These are phyloP conservation scores for Panorpa germanica DNA, from an alignment of 2,888 invertebrate species.

Conservation along the genomic window DNA sequence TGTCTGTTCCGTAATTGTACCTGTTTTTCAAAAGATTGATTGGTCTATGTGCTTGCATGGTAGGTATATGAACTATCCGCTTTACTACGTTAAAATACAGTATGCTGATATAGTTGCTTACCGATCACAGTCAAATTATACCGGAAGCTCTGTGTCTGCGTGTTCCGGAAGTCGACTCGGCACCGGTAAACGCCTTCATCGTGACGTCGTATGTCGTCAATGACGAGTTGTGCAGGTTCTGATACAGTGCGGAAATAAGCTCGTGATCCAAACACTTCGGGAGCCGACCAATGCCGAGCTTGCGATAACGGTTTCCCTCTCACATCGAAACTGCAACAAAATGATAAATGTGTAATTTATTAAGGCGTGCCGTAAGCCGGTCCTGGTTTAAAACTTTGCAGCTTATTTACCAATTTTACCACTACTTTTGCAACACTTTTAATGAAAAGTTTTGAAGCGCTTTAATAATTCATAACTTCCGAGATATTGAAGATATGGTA, in stretches of 20 bases:
- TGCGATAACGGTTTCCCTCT: constrained; percentile 63
- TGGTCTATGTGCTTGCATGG: too few relatives aligned
- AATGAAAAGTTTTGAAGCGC: too few relatives aligned
- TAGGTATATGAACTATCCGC: too few relatives aligned
- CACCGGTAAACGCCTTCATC: constrained; percentile 84
- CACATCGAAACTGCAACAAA: constrained; percentile 59
- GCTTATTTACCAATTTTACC: too few relatives aligned
- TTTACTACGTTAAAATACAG: too few relatives aligned
- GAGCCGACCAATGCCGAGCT: constrained; percentile 70
- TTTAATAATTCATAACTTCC: too few relatives aligned
- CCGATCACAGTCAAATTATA: constrained; percentile 83
- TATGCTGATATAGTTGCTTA: constrained; percentile 33
- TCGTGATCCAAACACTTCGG: constrained; percentile 68
- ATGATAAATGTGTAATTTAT: constrained; percentile 9
- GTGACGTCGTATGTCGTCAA: constrained; percentile 65
- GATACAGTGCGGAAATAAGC: constrained; percentile 67
- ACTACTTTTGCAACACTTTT: too few relatives aligned
- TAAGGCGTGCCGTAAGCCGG: constrained; percentile 9
- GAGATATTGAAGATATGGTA: too few relatives aligned
- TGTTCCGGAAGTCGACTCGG: constrained; percentile 75
- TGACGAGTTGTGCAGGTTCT: constrained; percentile 61
- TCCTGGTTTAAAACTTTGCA: neutral
- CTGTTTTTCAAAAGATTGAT: too few relatives aligned
- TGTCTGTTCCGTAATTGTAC: too few relatives aligned
- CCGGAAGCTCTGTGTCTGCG: constrained; percentile 74